Base-by-base conservation (phyloP, 2,888 invertebrate species). In the Euzophera pinguis region DNA sequence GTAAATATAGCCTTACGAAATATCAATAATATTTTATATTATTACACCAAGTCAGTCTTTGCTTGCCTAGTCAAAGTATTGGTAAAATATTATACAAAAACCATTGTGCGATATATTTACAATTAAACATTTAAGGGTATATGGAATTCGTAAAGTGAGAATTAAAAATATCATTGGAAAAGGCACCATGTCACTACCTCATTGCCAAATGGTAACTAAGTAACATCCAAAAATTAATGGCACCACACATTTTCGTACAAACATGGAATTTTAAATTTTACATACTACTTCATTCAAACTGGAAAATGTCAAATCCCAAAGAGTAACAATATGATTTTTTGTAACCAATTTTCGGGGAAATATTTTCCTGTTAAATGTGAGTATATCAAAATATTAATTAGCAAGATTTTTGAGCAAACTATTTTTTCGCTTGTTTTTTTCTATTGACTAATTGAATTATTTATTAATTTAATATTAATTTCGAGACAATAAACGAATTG, bases 11-110 rank as follows among this genome's bases (percentile, higher is more conserved):
- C 73, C 75, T 81, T 82, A 78, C 47, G 64, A 76, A 78, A 74
- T 81, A 80, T 74, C 71, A 81, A 75, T 81, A 75, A 51, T 65
- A 78, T 70, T 71, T 73, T 71, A 71, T 65, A 65, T 73, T 78
- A 79, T 81, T 85, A 89, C 82, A 86, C 84, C 84, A 87, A 88
- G 88, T 90, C 90, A 89, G 90, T 90, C 90, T 90, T 90, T 85
- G 84, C 87, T 88, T 87, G 87, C 84, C 81, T 85, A 84, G 78
- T 81, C 77, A 75, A 75, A 75, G 79, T 81, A 82, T 84, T 81
- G 84, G 84, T 87, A 84, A 81, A 77, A 77, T 76, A 78, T 76
- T 65, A 66, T 71, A 75, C 69, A 71, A 65, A 69, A 67, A 55
- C 56, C 61, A 54, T 53, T 63, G 54, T 62, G 65, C 63, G 42